Percentiles rank a stretch among this genome's conserved stretches.
phyloP scores from a whole-genome alignment of 2,888 invertebrate genomes.

The Dioctria linearis region DNA sequence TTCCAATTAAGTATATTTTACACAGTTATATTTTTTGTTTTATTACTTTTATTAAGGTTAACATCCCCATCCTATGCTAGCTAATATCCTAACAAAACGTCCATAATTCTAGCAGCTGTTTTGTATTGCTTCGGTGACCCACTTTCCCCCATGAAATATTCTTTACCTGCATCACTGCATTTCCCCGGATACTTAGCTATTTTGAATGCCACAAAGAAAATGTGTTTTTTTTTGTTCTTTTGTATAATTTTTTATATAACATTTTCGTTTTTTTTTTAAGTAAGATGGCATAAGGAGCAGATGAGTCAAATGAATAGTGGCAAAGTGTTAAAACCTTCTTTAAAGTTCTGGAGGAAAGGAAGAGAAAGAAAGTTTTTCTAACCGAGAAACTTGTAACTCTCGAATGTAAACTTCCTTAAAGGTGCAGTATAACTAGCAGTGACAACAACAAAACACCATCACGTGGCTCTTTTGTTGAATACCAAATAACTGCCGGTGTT shows the following conservation, averaged over 20 bases:
- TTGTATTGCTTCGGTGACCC: conserved; percentile 37
- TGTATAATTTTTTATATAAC: neutral
- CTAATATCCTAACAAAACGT: conserved; percentile 33
- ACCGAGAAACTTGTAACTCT: conserved; percentile 28
- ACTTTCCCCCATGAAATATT: conserved; percentile 35
- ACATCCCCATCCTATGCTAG: neutral
- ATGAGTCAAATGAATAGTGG: conserved; percentile 46
- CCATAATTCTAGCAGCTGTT: conserved; percentile 23
- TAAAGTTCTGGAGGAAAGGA: neutral
- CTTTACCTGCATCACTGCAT: conserved; percentile 40
- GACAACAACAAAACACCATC: conserved; percentile 45
- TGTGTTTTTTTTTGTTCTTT: neutral
- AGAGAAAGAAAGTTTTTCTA: neutral
- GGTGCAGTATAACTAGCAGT: conserved; percentile 45
- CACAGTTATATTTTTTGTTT: too few relatives aligned
- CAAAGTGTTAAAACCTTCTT: conserved; percentile 41
- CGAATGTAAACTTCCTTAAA: conserved; percentile 46
- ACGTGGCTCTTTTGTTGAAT: conserved; percentile 38
- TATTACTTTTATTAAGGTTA: too few relatives aligned
- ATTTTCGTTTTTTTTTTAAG: conserved; percentile 22
- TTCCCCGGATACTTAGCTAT: conserved; percentile 12
- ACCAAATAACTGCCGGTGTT: conserved; percentile 36
- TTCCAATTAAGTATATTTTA: conserved; percentile 7
- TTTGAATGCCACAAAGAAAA: conserved; percentile 22
- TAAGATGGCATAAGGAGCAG: conserved; percentile 12